These are phyloP conservation scores for Creontiades dilutus DNA, from an alignment of 2,888 invertebrate genomes.

Conservation along the genomic window DNA sequence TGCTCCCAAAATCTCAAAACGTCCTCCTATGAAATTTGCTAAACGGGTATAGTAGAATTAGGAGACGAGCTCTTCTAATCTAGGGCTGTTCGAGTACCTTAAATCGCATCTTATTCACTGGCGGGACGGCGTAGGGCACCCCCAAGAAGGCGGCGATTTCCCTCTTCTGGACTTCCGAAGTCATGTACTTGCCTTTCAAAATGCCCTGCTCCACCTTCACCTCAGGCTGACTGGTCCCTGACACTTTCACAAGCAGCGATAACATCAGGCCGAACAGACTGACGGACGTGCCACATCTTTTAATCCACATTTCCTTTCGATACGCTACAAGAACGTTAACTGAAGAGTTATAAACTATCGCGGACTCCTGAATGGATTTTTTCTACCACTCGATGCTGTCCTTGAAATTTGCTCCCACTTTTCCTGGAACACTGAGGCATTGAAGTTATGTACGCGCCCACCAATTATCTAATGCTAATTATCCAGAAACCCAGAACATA, in stretches of 20 bases:
- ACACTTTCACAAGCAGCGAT: neutral
- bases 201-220: conserved; percentile 68
- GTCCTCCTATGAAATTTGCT: too few relatives aligned
- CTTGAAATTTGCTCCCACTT: conserved; percentile 11
- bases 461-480: too few relatives aligned
- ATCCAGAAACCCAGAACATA: too few relatives aligned
- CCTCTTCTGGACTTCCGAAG: conserved; percentile 61
- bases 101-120: conserved; percentile 71
- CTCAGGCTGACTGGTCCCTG: conserved; percentile 38
- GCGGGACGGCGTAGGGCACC: conserved; percentile 72
- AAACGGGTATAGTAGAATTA: too few relatives aligned
- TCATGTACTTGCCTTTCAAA: conserved; percentile 65
- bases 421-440: too few relatives aligned
- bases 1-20: too few relatives aligned
- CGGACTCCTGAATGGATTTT: neutral
- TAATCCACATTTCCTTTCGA: neutral
- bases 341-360: neutral
- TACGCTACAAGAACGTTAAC: neutral
- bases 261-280: neutral
- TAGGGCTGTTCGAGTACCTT: conserved; percentile 64
- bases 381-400: neutral
- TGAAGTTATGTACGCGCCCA: too few relatives aligned
- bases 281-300: neutral
- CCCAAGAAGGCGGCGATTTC: conserved; percentile 71
- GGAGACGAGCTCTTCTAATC: too few relatives aligned